These are phyloP conservation scores for Hiodon tergisus DNA, from an alignment of 2,113 vertebrate species.

Conservation along the genomic window DNA sequence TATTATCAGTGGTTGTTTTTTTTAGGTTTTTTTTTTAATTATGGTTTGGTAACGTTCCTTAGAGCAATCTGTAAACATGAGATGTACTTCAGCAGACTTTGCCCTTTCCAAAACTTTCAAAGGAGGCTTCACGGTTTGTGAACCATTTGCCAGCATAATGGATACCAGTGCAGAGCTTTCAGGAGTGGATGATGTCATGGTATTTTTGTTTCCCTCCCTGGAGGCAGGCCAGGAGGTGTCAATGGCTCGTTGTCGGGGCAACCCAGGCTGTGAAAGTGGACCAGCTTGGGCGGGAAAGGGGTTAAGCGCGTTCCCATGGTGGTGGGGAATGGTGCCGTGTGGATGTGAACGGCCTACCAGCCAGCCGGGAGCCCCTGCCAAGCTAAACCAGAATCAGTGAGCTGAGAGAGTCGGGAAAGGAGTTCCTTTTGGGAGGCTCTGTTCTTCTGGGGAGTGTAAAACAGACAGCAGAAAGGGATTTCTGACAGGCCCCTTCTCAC, in stretches of 20 bases:
- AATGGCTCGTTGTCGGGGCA: slow-evolving; percentile 11
- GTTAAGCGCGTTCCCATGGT: slow-evolving; percentile 6
- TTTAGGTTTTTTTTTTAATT: too few relatives aligned
- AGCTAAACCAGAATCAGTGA: not conserved
- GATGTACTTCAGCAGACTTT: not conserved
- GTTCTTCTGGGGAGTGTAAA: not conserved
- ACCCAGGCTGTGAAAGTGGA: slow-evolving; percentile 1
- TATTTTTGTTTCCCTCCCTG: slow-evolving; percentile 14
- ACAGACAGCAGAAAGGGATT: not conserved
- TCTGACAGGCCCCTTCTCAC: not conserved
- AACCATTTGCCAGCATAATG: slow-evolving; percentile 1
- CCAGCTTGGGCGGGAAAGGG: slow-evolving; percentile 4
- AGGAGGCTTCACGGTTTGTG: not conserved
- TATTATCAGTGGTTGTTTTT: too few relatives aligned
- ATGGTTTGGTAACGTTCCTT: not conserved
- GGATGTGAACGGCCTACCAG: not conserved
- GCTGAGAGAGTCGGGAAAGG: not conserved
- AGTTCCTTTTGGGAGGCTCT: not conserved
- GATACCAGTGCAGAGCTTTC: slow-evolving; percentile 12
- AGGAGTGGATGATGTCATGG: slow-evolving; percentile 26
- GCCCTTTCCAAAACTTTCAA: not conserved
- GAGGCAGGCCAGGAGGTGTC: not conserved
- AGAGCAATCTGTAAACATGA: not conserved
- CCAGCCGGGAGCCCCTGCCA: not conserved
- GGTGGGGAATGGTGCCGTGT: not conserved